These are phyloP conservation scores for Apeira syringaria DNA, from an alignment of 2,888 invertebrate species.

Conservation along the genomic window DNA sequence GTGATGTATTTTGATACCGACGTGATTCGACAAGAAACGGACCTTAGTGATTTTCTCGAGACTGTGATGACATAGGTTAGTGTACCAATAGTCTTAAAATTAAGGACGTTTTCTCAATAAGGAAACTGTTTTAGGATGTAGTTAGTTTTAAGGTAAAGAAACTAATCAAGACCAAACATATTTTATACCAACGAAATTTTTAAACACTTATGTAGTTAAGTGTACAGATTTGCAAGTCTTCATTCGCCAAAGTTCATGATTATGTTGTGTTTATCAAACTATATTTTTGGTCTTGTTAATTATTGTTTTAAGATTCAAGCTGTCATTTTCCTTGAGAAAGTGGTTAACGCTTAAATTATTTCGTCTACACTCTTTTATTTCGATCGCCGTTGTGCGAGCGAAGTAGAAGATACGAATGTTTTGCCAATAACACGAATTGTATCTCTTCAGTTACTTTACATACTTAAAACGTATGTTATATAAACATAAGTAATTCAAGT, in stretches of 20 bases:
- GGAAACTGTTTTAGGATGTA: conserved; percentile 16
- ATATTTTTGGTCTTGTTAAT: conserved; percentile 23
- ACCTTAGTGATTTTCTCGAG: conserved; percentile 70
- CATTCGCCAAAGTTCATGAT: neutral
- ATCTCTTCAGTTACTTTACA: too few species aligned
- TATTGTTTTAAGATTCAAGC: neutral
- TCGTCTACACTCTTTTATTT: neutral
- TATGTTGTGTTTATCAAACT: neutral
- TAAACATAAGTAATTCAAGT: too few species aligned
- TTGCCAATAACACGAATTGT: too few species aligned
- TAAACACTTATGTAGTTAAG: too few species aligned
- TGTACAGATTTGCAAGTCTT: neutral
- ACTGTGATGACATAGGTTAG: conserved; percentile 69
- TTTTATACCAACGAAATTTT: neutral
- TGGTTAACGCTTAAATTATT: conserved; percentile 1
- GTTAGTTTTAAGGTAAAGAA: conserved; percentile 8
- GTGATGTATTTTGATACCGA: conserved; percentile 32
- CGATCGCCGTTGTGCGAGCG: neutral
- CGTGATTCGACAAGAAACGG: conserved; percentile 50
- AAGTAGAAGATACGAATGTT: too few species aligned
- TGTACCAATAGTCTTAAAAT: conserved; percentile 27
- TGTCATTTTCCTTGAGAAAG: conserved; percentile 20
- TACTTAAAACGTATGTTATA: too few species aligned
- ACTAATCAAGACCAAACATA: conserved; percentile 1
- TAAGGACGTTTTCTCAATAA: conserved; percentile 17